These are phyloP conservation scores for Ellobius talpinus DNA, from an alignment of 2,113 vertebrate species.

Conservation along the genomic window DNA sequence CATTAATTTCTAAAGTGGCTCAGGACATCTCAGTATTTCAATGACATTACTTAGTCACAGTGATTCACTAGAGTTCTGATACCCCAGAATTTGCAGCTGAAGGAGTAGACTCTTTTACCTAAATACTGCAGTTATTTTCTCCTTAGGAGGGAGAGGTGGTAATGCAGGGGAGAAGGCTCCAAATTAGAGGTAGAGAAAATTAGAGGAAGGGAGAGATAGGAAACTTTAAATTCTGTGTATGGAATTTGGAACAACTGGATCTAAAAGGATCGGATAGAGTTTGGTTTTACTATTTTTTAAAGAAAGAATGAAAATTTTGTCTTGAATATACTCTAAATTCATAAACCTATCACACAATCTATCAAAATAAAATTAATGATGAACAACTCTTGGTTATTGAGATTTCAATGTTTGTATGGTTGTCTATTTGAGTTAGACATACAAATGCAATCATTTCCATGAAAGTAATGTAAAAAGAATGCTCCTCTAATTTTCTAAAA, in stretches of 20 bases:
- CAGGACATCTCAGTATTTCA: constrained; percentile 84
- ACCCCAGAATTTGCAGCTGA: constrained; percentile 83
- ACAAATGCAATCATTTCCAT: constrained; percentile 16
- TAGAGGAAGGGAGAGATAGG: background rate
- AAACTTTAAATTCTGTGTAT: constrained; percentile 32
- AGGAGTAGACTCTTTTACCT: constrained; percentile 71
- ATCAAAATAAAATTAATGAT: constrained; percentile 49
- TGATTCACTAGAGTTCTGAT: constrained; percentile 82
- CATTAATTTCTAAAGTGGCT: constrained; percentile 90
- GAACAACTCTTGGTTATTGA: background rate
- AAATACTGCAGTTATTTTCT: constrained; percentile 73
- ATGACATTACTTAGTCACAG: constrained; percentile 83
- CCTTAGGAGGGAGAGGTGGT: constrained; percentile 14
- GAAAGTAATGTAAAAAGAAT: constrained; percentile 21
- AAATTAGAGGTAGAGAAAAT: constrained; percentile 42
- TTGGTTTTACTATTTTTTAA: constrained; percentile 40
- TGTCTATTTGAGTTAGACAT: background rate
- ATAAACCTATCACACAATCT: background rate
- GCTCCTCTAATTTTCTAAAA: background rate
- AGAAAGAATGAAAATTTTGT: background rate
- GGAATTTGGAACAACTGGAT: background rate
- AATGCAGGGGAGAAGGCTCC: constrained; percentile 7
- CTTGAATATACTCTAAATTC: background rate
- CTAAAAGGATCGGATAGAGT: constrained; percentile 58
- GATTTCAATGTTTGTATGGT: background rate